Base-by-base conservation (phyloP, 2,113 vertebrate species). In the Gopherus flavomarginatus region DNA sequence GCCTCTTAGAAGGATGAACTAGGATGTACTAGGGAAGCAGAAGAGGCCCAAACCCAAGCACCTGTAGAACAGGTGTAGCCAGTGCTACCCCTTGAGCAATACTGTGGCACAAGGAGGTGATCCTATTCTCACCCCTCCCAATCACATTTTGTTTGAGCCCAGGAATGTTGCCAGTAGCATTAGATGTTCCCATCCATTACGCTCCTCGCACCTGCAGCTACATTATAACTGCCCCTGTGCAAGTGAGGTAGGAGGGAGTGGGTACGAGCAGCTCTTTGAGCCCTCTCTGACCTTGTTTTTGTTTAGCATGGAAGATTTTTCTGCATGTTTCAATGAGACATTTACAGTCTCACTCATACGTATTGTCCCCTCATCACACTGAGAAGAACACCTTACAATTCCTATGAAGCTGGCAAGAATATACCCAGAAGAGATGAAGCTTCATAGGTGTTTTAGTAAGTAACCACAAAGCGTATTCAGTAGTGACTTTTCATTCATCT, bases 11-110 rank as follows among this genome's bases (percentile, higher is more conserved):
- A 8, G 92, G 96, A 96, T 42, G 52, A 89, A 89, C 77, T 96
- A 94, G 93, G 95, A 96, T 97, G 96, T 94, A 93, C 97, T 54
- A 29, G 65, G 95, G 87, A 86, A 83, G 94, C 85, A 4, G 75
- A 77, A 42, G 75, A 13, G 42, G 38, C 95, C 27, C 92, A 29
- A 44, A 94, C 90, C 83, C 86, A 94, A 62, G 90, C 81, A 94
- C 93, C 96, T 29, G 83, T 44, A 27, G 93, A 96, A 96, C 96
- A 96, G 94, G 97, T 95, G 94, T 93, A 96, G 90, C 97, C 95
- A 62, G 92, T 7, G 21, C 0, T 21, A n/a, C 6, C 6, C 95
- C 96, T 97, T 94, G 96, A 93, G 97, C 96, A 97, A 97, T 54
- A 53, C 80, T 82, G 56, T 0, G 62, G 65, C 81, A 75, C 90